Evolutionary conservation across 2,797 vertebrate species (phyloP).

Genomic region (Phoeniculus purpureus): DNA sequence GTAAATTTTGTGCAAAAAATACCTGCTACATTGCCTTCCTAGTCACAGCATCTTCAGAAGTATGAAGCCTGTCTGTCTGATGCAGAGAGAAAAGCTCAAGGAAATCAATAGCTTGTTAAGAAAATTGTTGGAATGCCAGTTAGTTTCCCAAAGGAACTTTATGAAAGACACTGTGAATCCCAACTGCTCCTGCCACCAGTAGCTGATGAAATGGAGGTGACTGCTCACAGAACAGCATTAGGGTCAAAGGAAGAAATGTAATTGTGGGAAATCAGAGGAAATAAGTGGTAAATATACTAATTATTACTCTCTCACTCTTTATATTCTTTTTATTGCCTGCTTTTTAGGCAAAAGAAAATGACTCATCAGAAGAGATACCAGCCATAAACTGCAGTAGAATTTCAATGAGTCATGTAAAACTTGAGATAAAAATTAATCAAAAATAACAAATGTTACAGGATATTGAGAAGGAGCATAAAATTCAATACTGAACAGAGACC

Average conservation of each 20-base stretch:
- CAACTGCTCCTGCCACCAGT: not conserved
- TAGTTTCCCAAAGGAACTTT: not conserved
- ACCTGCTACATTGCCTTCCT: not conserved
- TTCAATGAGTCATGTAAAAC: not conserved
- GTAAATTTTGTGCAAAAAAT: not conserved
- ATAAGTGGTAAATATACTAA: not conserved
- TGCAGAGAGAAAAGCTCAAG: conserved; percentile 1
- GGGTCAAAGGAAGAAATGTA: not conserved
- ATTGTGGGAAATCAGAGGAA: not conserved
- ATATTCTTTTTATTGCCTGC: not conserved
- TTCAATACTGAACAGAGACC: not conserved
- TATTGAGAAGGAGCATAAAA: not conserved
- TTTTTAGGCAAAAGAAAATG: not conserved
- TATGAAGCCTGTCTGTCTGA: not conserved
- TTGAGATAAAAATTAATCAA: not conserved
- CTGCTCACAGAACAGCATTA: not conserved
- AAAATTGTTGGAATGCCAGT: conserved; percentile 12
- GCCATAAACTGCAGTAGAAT: not conserved
- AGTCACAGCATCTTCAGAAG: not conserved
- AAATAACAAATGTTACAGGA: accelerated
- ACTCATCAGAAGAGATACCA: not conserved
- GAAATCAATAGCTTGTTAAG: conserved; percentile 34
- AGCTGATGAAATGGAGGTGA: not conserved
- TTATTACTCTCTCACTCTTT: not conserved
- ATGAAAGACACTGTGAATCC: not conserved